Evolutionary conservation across 1,140 invertebrate genomes (phyloP), one percentile per base, ranked within the genome.

Genomic region (Scaptomyza pallida): DNA sequence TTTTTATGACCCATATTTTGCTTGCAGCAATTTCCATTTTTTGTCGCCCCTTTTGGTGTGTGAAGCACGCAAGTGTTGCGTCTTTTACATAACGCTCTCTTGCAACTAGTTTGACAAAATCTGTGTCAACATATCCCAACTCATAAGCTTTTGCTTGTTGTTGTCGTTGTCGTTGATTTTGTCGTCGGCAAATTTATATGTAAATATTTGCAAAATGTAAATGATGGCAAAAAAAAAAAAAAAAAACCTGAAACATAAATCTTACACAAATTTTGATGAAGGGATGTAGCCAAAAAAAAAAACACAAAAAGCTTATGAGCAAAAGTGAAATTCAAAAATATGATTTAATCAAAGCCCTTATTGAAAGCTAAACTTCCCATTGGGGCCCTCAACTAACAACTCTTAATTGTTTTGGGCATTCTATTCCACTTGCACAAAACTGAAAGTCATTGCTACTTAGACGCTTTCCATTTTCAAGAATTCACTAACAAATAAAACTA

Each of bases 401-500:
- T 51, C 16, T 30, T 62, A 44, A 62, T 62, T 61, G 40, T 15
- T n/a, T 23, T 17, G 15, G 8, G 9, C n/a, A 10, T n/a, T 19
- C 15, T 51, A 52, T 48, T 48, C 16, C 21, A 37, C n/a, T 37
- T 37, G 12, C n/a, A 13, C 67, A 74, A 82, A 82, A 71, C 61
- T 51, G 69, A 77, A 80, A 86, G 81, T 77, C 64, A 57, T 67
- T 33, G 16, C 60, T 33, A n/a, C 60, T 70, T 23, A 50, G 55
- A 45, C 6, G 75, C 75, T 86, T 80, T 86, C 69, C 72, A 71
- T 80, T 83, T 83, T 40, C 44, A 73, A 72, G 63, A 73, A 40
- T 41, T 40, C 57, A 68, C 64, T 80, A 70, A 61, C 44, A 60
- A 67, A 44, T 63, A 17, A 45, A 45, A 44, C 43, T 47, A 23